phyloP scores from a whole-genome alignment of 2,113 vertebrate species.

The Hemibates koningsi region DNA sequence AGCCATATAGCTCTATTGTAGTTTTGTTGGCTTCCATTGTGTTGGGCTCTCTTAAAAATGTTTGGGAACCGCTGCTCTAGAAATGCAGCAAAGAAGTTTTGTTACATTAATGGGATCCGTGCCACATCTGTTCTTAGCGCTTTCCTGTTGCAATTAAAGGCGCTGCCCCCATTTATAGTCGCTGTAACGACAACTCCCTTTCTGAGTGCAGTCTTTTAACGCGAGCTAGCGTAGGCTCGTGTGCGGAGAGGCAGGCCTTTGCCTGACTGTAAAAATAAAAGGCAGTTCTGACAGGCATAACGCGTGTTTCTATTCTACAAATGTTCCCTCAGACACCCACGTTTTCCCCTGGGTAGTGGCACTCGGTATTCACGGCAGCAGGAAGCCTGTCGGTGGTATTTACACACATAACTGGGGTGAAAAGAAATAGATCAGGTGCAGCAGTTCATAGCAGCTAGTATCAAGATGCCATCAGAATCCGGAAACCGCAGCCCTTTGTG shows the following conservation, averaged over 20 bases:
- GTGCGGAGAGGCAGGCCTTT: constrained; percentile 10
- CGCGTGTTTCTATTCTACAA: constrained; percentile 29
- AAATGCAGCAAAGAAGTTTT: not conserved
- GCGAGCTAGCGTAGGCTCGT: not conserved
- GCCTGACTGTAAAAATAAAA: constrained; percentile 34
- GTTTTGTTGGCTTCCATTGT: not conserved
- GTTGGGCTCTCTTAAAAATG: not conserved
- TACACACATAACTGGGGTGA: constrained; percentile 53
- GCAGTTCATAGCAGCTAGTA: constrained; percentile 26
- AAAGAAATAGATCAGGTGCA: constrained; percentile 47
- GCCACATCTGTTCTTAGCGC: not conserved
- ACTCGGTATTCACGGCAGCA: constrained; percentile 46
- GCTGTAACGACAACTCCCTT: not conserved
- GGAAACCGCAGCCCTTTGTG: constrained; percentile 13
- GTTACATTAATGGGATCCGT: not conserved
- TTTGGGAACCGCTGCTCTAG: not conserved
- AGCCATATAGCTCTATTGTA: not conserved
- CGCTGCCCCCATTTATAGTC: not conserved
- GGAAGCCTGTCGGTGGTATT: constrained; percentile 48
- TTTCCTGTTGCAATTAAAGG: not conserved
- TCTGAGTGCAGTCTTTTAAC: not conserved
- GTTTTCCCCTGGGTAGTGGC: constrained; percentile 28
- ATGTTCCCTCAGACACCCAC: constrained; percentile 27
- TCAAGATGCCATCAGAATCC: constrained; percentile 30
- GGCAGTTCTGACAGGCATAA: constrained; percentile 42